phyloP scores from a whole-genome alignment of 2,113 vertebrate genomes.

The Antennarius striatus region DNA sequence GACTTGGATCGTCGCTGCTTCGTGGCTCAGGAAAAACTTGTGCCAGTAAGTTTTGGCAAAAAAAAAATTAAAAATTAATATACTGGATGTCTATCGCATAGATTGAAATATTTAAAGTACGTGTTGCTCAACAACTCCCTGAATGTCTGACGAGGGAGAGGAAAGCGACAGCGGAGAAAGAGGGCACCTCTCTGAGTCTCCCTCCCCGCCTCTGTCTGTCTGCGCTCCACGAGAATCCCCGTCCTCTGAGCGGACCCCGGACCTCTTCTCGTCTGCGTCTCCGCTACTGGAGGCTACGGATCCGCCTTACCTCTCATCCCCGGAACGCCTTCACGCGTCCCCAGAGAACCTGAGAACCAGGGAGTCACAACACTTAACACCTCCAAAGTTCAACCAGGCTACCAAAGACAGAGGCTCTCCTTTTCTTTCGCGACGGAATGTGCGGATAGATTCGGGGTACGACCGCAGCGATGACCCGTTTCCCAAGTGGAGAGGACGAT shows the following conservation, averaged over 20 bases:
- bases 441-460: constrained; percentile 41
- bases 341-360: constrained; percentile 30
- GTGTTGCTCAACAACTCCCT: constrained; percentile 48
- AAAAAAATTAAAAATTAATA: constrained; percentile 54
- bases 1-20: constrained; percentile 20
- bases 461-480: constrained; percentile 62
- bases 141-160: constrained; percentile 77
- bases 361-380: constrained; percentile 30
- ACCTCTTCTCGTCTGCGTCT: constrained; percentile 69
- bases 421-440: constrained; percentile 43
- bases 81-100: constrained; percentile 40
- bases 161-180: constrained; percentile 66
- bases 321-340: constrained; percentile 52
- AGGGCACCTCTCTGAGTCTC: constrained; percentile 59
- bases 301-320: constrained; percentile 59
- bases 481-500: constrained; percentile 63
- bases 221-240: constrained; percentile 64
- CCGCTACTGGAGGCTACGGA: constrained; percentile 71
- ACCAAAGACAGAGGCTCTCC: constrained; percentile 51
- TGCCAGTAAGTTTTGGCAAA: neutral
- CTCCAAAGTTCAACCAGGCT: constrained; percentile 67
- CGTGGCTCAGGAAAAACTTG: constrained; percentile 52
- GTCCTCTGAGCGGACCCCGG: constrained; percentile 58
- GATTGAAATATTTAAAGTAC: constrained; percentile 7
- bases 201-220: constrained; percentile 55